phyloP scores from a whole-genome alignment of 1,140 invertebrate genomes.

The Gonatopus flavifemur region DNA sequence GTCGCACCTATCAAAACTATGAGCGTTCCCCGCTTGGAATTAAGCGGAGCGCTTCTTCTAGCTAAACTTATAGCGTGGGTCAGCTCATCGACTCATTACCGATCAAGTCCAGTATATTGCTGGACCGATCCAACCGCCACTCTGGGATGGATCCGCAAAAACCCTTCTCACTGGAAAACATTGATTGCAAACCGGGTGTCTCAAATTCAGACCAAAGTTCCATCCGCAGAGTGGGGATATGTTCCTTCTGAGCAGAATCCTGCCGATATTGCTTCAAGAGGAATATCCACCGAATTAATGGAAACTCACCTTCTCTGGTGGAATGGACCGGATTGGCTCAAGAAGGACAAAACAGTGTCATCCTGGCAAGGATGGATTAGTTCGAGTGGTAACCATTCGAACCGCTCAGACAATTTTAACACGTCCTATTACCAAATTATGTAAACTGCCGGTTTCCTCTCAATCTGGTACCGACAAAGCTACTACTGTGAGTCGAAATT shows the following conservation, averaged over 20 bases:
- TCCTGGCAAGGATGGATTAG: slow-evolving; percentile 8
- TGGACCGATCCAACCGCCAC: slow-evolving; percentile 6
- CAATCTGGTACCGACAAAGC: no score
- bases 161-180: not conserved
- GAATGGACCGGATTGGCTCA: slow-evolving; percentile 1
- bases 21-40: not conserved
- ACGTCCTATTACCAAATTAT: no score
- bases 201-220: not conserved
- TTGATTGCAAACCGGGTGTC: slow-evolving; percentile 4
- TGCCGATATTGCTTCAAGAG: slow-evolving; percentile 7
- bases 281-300: not conserved
- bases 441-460: no score
- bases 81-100: not conserved
- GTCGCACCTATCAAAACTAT: not conserved
- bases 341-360: not conserved
- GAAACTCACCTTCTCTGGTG: not conserved
- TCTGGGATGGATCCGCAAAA: not conserved
- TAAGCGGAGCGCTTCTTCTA: not conserved
- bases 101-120: not conserved
- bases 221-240: not conserved
- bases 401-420: slow-evolving; percentile 16
- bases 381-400: slow-evolving; percentile 13
- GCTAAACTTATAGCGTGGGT: not conserved
- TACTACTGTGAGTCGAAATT: no score
- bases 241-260: slow-evolving; percentile 3